phyloP scores from a whole-genome alignment of 2,888 invertebrate genomes.

The Cactoblastis cactorum region DNA sequence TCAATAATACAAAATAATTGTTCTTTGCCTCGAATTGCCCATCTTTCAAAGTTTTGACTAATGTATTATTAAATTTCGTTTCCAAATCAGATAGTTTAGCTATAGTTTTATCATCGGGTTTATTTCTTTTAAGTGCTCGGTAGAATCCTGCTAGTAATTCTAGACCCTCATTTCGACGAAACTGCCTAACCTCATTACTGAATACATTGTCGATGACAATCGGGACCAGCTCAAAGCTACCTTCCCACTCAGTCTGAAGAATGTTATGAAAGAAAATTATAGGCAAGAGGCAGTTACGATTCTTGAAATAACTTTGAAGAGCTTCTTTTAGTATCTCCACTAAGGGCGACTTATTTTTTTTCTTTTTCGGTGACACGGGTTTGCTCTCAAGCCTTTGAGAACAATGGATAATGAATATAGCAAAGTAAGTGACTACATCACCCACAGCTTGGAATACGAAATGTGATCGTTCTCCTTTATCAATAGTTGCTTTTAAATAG shows the following conservation, averaged over 20 bases:
- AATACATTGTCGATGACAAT: slow-evolving; percentile 81
- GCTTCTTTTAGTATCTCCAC: slow-evolving; percentile 73
- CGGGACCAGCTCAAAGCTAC: slow-evolving; percentile 79
- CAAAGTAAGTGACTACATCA: slow-evolving; percentile 81
- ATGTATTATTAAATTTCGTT: slow-evolving; percentile 58
- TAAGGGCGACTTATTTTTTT: slow-evolving; percentile 51
- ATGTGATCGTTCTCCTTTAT: slow-evolving; percentile 82
- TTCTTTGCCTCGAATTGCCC: slow-evolving; percentile 71
- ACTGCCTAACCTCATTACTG: slow-evolving; percentile 79
- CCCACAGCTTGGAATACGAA: slow-evolving; percentile 83
- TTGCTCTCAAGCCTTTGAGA: slow-evolving; percentile 66
- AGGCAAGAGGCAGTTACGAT: slow-evolving; percentile 82
- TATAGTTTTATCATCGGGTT: slow-evolving; percentile 48
- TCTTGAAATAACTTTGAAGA: slow-evolving; percentile 80
- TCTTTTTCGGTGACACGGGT: slow-evolving; percentile 38
- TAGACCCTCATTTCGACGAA: slow-evolving; percentile 83
- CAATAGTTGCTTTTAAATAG: slow-evolving; percentile 78
- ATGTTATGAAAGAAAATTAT: slow-evolving; percentile 82
- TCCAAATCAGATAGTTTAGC: slow-evolving; percentile 64
- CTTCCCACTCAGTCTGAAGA: slow-evolving; percentile 82
- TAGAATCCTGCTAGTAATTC: slow-evolving; percentile 84
- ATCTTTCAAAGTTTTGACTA: slow-evolving; percentile 54
- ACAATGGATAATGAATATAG: slow-evolving; percentile 82
- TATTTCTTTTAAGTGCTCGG: slow-evolving; percentile 75
- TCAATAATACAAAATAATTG: slow-evolving; percentile 77